Evolutionary conservation across 1,140 invertebrate species (phyloP), one percentile per base, ranked within the genome.

Genomic region (Eumeta japonica): DNA sequence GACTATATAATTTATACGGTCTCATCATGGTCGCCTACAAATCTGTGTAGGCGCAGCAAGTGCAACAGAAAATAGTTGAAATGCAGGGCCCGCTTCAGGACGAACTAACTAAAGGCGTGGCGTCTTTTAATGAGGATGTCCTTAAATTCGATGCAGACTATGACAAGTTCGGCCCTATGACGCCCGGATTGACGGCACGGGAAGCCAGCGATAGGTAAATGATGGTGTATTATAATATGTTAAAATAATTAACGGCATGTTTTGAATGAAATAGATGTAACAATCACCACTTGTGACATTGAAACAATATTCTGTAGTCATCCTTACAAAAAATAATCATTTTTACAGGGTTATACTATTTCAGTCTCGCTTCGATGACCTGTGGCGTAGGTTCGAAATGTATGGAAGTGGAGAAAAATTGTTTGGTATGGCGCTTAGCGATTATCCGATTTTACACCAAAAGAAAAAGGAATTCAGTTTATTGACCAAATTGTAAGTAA

Each of bases 401-500:
- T 91, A 88, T 54, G 84, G 75, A 13, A 88, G 82, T 46, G 90
- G 90, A 5, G 89, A 92, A 70, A 82, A 81, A 45, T 66, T 94
- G 20, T 94, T 94, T 62, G 89, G 90, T 3, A 76, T 92, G 49
- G 81, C 83, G 38, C 77, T 85, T 1, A 86, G 86, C 1, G 86
- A 91, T 31, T 93, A 93, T 73, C 89, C 90, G 1, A 77, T 84
- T 38, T 59, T 94, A 15, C 75, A 85, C 36, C 78, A 85, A 48
- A 82, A 88, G 43, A 89, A 88, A 58, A 88, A 87, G 54, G 88
- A 94, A 62, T 82, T 94, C 39, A 87, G 87, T 62, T 77, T 94
- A 18, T 73, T 95, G 2, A 89, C 89, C 65, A 91, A 92, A 60
- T 67, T 94, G 36, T 95, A 57, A 55, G 57, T 50, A 18, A 10